phyloP scores from a whole-genome alignment of 2,888 invertebrate genomes.

The Schizotus pectinicornis region DNA sequence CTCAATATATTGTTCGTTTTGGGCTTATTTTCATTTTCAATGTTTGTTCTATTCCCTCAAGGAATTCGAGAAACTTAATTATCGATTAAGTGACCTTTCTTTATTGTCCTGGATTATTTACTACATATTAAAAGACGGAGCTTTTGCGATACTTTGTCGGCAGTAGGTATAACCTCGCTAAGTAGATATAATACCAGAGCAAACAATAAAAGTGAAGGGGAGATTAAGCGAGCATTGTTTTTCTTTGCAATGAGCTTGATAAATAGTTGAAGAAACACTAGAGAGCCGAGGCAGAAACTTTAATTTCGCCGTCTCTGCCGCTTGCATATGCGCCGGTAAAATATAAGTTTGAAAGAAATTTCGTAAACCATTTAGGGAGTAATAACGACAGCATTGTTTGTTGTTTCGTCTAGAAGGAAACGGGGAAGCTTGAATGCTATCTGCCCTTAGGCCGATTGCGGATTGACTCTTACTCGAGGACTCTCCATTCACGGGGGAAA shows the following conservation, averaged over 20 bases:
- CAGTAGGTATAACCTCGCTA: slow-evolving; percentile 8
- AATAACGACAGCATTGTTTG: slow-evolving; percentile 30
- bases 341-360: slow-evolving; percentile 14
- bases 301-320: too few species aligned
- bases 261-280: slow-evolving; percentile 5
- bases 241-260: slow-evolving; percentile 10
- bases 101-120: too few species aligned
- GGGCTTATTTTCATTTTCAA: too few species aligned
- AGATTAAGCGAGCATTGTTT: slow-evolving; percentile 14
- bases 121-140: too few species aligned
- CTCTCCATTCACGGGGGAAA: slow-evolving; percentile 32
- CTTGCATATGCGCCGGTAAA: neutral
- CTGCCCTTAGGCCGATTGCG: slow-evolving; percentile 31
- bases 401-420: slow-evolving; percentile 21
- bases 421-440: slow-evolving; percentile 24
- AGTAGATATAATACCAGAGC: slow-evolving; percentile 19
- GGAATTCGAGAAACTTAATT: too few species aligned
- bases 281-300: too few species aligned
- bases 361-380: slow-evolving; percentile 23
- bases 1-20: neutral
- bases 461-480: slow-evolving; percentile 33
- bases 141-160: too few species aligned
- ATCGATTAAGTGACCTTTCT: too few species aligned
- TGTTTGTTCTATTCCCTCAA: too few species aligned
- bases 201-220: slow-evolving; percentile 19